Base-by-base conservation (phyloP, 2,797 vertebrate species). In the Galaxias olidus region DNA sequence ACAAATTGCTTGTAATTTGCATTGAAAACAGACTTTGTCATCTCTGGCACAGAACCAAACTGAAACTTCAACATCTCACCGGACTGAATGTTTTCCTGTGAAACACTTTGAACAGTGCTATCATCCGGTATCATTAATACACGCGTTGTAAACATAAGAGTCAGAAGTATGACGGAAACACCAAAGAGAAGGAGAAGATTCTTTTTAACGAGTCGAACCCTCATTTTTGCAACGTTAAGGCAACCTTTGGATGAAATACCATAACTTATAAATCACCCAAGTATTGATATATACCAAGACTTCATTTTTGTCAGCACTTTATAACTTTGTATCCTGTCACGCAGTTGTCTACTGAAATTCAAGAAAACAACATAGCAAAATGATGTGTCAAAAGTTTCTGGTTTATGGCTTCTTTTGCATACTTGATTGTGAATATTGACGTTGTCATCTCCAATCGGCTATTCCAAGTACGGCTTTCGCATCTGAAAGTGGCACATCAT, bases 1-100 rank as follows among this genome's bases (percentile, higher is more conserved):
- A 93, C 62, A 1, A 17, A 53, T 76, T 93, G 92, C 53, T 66
- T 85, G 58, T 80, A 88, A 53, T 93, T 93, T 53, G 87, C 87
- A 7, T 30, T 77, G 80, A 87, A 91, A 8, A 93, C 78, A 0
- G 89, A 88, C 66, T 69, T 74, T 0, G 66, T 74, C 80, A 92
- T 50, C 0, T 78, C 73, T 3, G 80, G 13, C 17, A 82, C 56
- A 0, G 90, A 82, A 0, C 53, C 73, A 1, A 71, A 89, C 18
- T 78, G 73, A 1, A 93, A 83, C 59, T 73, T 88, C 1, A 63
- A 56, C 8, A 2, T 13, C 3, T 80, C 79, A 3, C 48, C 71
- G 3, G 71, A 15, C 0, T 4, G 60, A 9, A 8, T 40, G 2
- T 14, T 44, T 7, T 41, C 65, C 51, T 11, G 64, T 0, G 0